phyloP scores from a whole-genome alignment of 2,888 invertebrate genomes.

The Sussaba pulchella region DNA sequence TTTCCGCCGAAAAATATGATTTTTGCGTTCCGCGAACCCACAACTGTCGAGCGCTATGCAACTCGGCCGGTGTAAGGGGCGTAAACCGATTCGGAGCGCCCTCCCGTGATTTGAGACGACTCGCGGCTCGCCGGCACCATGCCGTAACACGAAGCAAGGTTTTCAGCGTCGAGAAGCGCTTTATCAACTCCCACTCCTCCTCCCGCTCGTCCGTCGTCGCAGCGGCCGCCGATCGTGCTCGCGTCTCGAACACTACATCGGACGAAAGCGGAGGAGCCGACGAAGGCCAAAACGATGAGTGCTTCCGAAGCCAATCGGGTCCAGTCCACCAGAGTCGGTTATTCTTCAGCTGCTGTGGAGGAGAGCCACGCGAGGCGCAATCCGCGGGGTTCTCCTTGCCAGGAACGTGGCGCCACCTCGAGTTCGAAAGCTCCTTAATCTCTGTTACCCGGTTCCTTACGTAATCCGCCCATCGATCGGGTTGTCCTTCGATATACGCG shows the following conservation, averaged over 20 bases:
- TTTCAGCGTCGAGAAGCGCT: background rate
- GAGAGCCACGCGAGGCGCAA: constrained; percentile 1
- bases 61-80: background rate
- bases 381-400: constrained; percentile 3
- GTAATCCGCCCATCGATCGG: constrained; percentile 63
- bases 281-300: background rate
- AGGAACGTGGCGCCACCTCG: background rate
- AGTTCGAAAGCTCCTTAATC: background rate
- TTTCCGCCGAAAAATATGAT: background rate
- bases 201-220: background rate
- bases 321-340: background rate
- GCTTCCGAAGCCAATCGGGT: background rate
- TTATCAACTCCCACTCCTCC: background rate
- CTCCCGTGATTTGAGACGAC: background rate
- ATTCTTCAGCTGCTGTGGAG: background rate
- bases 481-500: constrained; percentile 32
- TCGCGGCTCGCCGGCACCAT: background rate
- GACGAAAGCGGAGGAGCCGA: background rate
- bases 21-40: background rate
- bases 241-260: background rate
- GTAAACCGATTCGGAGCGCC: background rate
- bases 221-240: background rate
- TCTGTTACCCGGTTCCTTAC: constrained; percentile 70
- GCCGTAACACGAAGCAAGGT: background rate
- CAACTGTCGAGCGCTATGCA: background rate